Evolutionary conservation across 2,888 invertebrate species (phyloP).

Genomic region (Melipona bicolor): DNA sequence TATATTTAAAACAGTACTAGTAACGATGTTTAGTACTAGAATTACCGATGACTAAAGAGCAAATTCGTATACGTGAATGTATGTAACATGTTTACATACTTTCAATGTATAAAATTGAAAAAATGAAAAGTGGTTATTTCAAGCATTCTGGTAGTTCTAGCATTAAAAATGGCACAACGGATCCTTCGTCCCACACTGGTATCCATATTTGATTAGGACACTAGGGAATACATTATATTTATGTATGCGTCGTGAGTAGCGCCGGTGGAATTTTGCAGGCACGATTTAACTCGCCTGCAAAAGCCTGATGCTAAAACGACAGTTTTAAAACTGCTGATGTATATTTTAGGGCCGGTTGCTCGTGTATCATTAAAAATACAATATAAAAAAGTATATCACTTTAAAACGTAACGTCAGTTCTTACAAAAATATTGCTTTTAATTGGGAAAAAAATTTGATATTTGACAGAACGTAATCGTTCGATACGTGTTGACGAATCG

Average conservation of each 20-base stretch:
- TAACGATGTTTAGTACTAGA: too few species aligned
- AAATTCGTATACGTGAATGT: not conserved
- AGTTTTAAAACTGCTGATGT: not conserved
- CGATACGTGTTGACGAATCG: not conserved
- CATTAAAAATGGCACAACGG: too few species aligned
- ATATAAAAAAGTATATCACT: not conserved
- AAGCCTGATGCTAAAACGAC: not conserved
- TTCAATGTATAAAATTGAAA: not conserved
- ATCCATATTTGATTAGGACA: conserved; percentile 9
- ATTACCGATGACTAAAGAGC: too few species aligned
- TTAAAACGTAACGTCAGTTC: not conserved
- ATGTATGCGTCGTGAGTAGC: conserved; percentile 25
- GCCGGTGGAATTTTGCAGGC: conserved; percentile 10
- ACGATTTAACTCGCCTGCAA: not conserved
- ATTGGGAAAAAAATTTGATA: not conserved
- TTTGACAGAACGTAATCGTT: not conserved
- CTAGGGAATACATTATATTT: conserved; percentile 15
- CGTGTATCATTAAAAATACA: not conserved
- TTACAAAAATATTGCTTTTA: not conserved
- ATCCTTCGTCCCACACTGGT: not conserved
- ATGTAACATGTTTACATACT: not conserved
- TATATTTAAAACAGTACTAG: too few species aligned
- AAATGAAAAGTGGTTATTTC: not conserved
- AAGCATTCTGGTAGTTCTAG: not conserved
- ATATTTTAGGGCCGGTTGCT: conserved; percentile 40